Conservation (phyloP, 2,888 invertebrate species). For the Torymus auratus region DNA sequence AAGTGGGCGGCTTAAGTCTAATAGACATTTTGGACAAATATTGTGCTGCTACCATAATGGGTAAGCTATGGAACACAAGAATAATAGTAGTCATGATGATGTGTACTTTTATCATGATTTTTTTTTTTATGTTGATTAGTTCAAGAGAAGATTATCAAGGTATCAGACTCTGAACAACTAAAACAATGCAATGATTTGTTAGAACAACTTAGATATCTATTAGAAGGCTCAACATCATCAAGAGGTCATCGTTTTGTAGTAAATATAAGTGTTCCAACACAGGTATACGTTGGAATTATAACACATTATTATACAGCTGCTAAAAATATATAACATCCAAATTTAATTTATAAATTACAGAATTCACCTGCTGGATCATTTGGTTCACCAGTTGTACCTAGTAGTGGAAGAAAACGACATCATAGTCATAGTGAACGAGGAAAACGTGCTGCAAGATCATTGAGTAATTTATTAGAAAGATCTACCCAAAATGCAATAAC, state of each 20-base stretch:
- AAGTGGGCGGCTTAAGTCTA: slow-evolving; percentile 69
- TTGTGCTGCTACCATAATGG: slow-evolving; percentile 67
- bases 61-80: slow-evolving; percentile 60
- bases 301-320: no score
- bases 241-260: slow-evolving; percentile 70
- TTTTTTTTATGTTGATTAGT: slow-evolving; percentile 63
- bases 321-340: slow-evolving; percentile 17
- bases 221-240: slow-evolving; percentile 66
- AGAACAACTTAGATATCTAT: slow-evolving; percentile 72
- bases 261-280: slow-evolving; percentile 74
- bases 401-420: slow-evolving; percentile 68
- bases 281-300: slow-evolving; percentile 59
- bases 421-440: slow-evolving; percentile 69
- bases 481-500: slow-evolving; percentile 36
- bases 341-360: slow-evolving; percentile 27
- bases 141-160: slow-evolving; percentile 70
- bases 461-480: slow-evolving; percentile 59
- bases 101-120: not conserved
- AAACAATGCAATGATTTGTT: slow-evolving; percentile 70
- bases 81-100: not conserved
- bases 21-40: slow-evolving; percentile 72
- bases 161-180: slow-evolving; percentile 68
- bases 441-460: slow-evolving; percentile 67
- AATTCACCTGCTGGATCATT: slow-evolving; percentile 50
- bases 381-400: slow-evolving; percentile 70